phyloP scores from a whole-genome alignment of 2,888 invertebrate genomes.

The Heliconius cydno region DNA sequence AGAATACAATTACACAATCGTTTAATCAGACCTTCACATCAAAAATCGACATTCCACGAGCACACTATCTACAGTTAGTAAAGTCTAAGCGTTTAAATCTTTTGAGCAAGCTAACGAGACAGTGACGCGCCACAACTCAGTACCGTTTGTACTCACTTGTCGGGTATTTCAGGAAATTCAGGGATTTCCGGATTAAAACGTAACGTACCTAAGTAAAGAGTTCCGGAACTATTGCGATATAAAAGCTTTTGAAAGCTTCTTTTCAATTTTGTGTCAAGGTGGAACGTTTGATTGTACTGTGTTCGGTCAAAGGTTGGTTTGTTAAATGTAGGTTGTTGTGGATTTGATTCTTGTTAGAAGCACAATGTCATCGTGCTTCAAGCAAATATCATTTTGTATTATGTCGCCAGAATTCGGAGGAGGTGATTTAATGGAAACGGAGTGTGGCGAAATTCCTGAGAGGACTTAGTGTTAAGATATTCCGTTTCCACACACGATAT shows the following conservation, averaged over 20 bases:
- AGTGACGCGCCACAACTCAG: not conserved
- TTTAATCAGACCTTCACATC: not conserved
- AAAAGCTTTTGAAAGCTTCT: conserved; percentile 12
- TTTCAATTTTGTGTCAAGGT: conserved; percentile 14
- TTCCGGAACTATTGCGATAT: not conserved
- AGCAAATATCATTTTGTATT: not conserved
- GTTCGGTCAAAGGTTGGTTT: not conserved
- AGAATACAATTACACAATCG: not conserved
- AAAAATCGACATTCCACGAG: not conserved
- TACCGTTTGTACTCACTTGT: not conserved
- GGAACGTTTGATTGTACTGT: conserved; percentile 5
- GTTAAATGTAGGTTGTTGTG: not conserved
- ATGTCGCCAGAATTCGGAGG: not conserved
- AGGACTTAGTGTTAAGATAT: no score
- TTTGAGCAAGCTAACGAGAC: not conserved
- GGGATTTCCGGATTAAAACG: conserved; percentile 1
- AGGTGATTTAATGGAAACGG: no score
- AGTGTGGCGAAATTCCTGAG: no score
- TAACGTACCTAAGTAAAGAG: not conserved
- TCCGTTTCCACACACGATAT: no score
- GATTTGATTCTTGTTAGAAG: not conserved
- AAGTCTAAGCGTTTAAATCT: not conserved
- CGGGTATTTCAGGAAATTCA: not conserved
- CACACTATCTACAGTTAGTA: not conserved
- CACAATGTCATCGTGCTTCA: not conserved